These are phyloP conservation scores for Electrona antarctica DNA, from an alignment of 2,113 vertebrate species.

Conservation along the genomic window DNA sequence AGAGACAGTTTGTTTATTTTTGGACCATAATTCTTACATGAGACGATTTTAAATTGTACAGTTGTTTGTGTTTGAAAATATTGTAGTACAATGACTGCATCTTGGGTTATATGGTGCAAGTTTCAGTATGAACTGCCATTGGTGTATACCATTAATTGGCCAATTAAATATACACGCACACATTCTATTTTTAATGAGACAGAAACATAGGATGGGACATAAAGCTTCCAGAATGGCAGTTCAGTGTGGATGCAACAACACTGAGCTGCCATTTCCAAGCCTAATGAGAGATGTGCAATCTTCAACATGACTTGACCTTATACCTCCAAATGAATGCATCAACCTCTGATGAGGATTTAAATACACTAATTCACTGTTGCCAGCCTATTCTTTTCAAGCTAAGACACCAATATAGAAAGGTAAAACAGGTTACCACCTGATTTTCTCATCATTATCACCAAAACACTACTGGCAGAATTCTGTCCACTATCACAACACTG, in stretches of 20 bases:
- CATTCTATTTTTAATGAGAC: not conserved
- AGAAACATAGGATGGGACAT: not conserved
- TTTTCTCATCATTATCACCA: slow-evolving; percentile 11
- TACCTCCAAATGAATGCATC: slow-evolving; percentile 48
- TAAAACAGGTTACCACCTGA: not conserved
- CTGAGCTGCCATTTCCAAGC: slow-evolving; percentile 35
- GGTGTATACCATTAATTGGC: not conserved
- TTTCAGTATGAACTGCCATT: no score
- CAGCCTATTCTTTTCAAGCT: slow-evolving; percentile 13
- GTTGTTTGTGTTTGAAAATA: no score
- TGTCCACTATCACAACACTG: not conserved
- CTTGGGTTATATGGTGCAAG: no score
- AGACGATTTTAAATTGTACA: no score
- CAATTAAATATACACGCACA: not conserved
- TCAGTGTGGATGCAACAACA: slow-evolving; percentile 26
- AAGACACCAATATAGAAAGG: not conserved
- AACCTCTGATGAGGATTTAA: slow-evolving; percentile 61
- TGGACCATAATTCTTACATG: no score
- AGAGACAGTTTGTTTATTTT: no score
- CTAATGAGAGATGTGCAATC: slow-evolving; percentile 69
- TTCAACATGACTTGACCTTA: slow-evolving; percentile 61
- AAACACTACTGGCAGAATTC: not conserved
- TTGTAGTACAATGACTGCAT: no score
- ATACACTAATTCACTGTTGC: slow-evolving; percentile 47
- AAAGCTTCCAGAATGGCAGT: slow-evolving; percentile 30